Percentiles rank a stretch among this genome's conserved stretches.
phyloP scores from a whole-genome alignment of 2,888 invertebrate genomes.

The Hypena proboscidalis region DNA sequence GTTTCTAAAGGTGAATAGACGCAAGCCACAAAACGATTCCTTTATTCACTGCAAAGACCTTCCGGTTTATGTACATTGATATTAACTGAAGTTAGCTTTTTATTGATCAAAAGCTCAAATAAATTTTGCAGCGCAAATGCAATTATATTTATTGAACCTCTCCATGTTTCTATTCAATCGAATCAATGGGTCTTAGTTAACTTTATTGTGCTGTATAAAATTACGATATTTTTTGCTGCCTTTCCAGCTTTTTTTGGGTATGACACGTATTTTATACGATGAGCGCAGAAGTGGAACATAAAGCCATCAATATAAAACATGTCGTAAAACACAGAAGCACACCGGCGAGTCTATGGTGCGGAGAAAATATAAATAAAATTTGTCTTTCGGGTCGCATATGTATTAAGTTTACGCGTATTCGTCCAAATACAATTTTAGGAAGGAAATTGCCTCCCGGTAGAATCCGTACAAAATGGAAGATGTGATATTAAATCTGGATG shows the following conservation, averaged over 20 bases:
- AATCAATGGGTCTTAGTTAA: neutral
- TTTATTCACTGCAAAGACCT: slow-evolving; percentile 16
- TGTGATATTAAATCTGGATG: slow-evolving; percentile 83
- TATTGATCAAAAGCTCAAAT: neutral
- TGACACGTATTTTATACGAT: slow-evolving; percentile 22
- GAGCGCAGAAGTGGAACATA: slow-evolving; percentile 38
- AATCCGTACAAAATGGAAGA: slow-evolving; percentile 76
- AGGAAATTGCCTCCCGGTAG: slow-evolving; percentile 78
- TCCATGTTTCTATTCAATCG: neutral
- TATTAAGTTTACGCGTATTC: slow-evolving; percentile 79
- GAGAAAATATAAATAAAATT: slow-evolving; percentile 76
- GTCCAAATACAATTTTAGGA: slow-evolving; percentile 81
- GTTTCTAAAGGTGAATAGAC: slow-evolving; percentile 16
- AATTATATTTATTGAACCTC: neutral
- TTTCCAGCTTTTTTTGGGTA: slow-evolving; percentile 9
- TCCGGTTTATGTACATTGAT: neutral
- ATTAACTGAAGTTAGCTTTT: slow-evolving; percentile 4
- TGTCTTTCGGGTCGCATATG: slow-evolving; percentile 76
- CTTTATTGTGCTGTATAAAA: neutral
- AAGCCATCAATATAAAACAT: slow-evolving; percentile 66
- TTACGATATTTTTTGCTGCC: neutral
- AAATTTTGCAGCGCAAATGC: neutral
- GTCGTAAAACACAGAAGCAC: slow-evolving; percentile 62
- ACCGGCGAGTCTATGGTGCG: slow-evolving; percentile 49
- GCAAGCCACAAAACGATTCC: slow-evolving; percentile 12